These are phyloP conservation scores for Flexamia atlantica DNA, from an alignment of 2,888 invertebrate species.

Conservation along the genomic window DNA sequence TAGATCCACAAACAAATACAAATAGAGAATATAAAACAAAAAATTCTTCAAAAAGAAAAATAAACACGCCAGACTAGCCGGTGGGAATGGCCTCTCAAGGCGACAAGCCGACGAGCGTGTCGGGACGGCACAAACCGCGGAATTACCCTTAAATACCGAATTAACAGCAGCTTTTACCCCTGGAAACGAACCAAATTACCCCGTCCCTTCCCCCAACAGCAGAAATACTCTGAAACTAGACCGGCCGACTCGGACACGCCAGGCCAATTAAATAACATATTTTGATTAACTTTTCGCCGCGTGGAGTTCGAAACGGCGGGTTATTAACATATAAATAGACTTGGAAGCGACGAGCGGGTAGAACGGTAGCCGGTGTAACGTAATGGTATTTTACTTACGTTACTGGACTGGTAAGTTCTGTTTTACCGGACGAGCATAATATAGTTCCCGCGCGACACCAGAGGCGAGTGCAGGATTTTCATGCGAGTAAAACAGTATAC, in stretches of 20 bases:
- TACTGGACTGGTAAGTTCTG: no score
- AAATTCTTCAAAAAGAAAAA: no score
- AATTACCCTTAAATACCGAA: conserved; percentile 31
- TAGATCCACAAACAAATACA: no score
- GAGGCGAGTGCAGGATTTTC: no score
- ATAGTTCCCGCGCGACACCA: no score
- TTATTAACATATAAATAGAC: conserved; percentile 61
- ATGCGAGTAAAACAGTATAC: no score
- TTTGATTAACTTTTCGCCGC: conserved; percentile 51
- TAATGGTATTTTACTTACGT: no score
- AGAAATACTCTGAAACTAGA: conserved; percentile 28
- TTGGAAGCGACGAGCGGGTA: no score
- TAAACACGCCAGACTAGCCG: background rate
- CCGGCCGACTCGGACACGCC: background rate
- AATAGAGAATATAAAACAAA: no score
- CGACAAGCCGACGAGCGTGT: background rate
- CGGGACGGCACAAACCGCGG: no score
- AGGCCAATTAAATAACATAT: conserved; percentile 58
- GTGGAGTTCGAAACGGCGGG: background rate
- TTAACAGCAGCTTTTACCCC: conserved; percentile 21
- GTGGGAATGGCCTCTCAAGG: background rate
- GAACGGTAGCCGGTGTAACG: no score
- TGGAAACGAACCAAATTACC: conserved; percentile 26
- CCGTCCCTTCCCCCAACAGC: background rate
- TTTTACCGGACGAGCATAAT: no score